Evolutionary conservation across 1,140 invertebrate genomes (phyloP).

Genomic region (Caerostris darwini): DNA sequence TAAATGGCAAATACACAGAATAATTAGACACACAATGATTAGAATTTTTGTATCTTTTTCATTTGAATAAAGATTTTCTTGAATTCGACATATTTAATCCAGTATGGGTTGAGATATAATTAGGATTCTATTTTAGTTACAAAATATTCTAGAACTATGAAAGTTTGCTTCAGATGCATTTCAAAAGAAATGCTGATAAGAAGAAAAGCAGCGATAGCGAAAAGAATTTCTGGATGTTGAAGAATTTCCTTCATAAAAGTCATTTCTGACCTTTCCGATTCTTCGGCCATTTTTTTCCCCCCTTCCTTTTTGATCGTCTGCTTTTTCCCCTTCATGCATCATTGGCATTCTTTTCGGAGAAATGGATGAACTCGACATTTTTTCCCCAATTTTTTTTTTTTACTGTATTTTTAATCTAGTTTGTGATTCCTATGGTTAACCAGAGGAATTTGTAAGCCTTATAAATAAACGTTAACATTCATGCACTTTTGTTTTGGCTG

Average conservation of each 20-base stretch:
- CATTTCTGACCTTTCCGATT: slow-evolving; percentile 35
- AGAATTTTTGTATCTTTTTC: too few relatives aligned
- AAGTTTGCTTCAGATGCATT: too few relatives aligned
- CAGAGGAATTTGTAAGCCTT: not conserved
- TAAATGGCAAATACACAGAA: too few relatives aligned
- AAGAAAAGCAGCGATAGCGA: not conserved
- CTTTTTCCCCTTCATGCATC: not conserved
- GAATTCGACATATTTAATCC: too few relatives aligned
- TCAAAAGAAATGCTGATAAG: not conserved
- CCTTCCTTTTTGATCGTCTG: slow-evolving; percentile 1
- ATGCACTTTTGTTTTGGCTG: not conserved
- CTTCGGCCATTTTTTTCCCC: not conserved
- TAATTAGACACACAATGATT: too few relatives aligned
- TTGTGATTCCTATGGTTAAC: not conserved
- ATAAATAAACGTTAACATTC: not conserved
- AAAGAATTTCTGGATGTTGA: slow-evolving; percentile 5
- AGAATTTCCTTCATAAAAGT: slow-evolving; percentile 24
- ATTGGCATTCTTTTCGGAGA: not conserved
- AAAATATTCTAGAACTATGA: too few relatives aligned
- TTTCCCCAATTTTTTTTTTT: not conserved
- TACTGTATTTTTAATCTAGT: not conserved
- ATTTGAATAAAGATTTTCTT: too few relatives aligned
- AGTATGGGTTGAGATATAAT: too few relatives aligned
- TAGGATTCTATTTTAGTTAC: too few relatives aligned
- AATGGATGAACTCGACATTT: not conserved